Percentiles rank a stretch among this genome's conserved stretches.
Evolutionary conservation across 2,888 invertebrate species (phyloP).

Genomic region (Meliscaeva auricollis): DNA sequence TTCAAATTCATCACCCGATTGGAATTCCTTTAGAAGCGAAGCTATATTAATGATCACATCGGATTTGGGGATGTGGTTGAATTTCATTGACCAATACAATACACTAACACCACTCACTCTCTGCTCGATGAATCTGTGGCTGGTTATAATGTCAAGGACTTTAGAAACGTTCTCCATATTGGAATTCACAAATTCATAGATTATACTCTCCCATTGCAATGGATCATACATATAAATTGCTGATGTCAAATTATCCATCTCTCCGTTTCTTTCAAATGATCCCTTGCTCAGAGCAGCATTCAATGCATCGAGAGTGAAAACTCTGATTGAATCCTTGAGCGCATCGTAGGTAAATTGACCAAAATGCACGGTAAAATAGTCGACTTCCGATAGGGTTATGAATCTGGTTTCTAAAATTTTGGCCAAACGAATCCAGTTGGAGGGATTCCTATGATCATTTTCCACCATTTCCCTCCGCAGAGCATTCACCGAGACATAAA

Average conservation of each 20-base stretch:
- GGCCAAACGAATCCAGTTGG: constrained; percentile 7
- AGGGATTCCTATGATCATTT: not conserved
- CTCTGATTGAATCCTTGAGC: not conserved
- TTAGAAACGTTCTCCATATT: not conserved
- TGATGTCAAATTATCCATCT: not conserved
- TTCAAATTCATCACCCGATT: not conserved
- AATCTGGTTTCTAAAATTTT: not conserved
- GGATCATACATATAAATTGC: not conserved
- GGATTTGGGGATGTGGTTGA: not conserved
- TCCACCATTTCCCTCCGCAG: not conserved
- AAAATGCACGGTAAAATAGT: not conserved
- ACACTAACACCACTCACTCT: not conserved
- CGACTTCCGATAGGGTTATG: not conserved
- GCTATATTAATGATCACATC: constrained; percentile 6
- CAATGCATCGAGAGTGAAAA: not conserved
- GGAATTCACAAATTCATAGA: not conserved
- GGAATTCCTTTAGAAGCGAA: not conserved
- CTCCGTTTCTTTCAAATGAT: not conserved
- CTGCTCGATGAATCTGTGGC: not conserved
- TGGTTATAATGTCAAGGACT: not conserved
- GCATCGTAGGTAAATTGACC: not conserved
- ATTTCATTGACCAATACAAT: constrained; percentile 18
- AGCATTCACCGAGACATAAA: constrained; percentile 3
- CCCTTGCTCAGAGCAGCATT: not conserved
- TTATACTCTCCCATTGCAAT: not conserved